Conservation (phyloP, 2,113 vertebrate genomes). For the Oceanites oceanicus region DNA sequence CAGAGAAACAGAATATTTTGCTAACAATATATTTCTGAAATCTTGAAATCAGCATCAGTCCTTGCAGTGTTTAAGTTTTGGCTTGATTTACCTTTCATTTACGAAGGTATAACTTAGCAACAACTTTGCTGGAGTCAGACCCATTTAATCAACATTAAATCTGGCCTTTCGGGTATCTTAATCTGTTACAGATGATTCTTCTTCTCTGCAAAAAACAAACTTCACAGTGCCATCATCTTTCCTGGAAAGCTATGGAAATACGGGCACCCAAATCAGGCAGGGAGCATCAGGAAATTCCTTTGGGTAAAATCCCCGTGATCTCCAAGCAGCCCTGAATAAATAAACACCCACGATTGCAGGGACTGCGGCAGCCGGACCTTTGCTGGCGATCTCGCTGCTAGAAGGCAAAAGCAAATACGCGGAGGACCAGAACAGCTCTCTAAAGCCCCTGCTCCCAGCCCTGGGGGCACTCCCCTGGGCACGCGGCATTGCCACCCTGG, state of each 20-base stretch:
- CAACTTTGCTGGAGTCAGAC: neutral
- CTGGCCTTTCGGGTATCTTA: neutral
- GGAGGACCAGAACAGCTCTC: neutral
- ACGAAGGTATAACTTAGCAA: neutral
- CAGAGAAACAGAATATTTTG: neutral
- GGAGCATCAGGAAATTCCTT: neutral
- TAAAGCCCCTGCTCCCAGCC: neutral
- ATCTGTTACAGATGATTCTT: neutral
- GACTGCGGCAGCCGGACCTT: neutral
- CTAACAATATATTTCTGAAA: neutral
- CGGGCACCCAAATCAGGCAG: neutral
- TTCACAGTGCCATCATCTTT: neutral
- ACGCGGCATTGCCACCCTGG: fast-evolving
- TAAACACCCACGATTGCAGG: fast-evolving
- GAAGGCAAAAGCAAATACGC: neutral
- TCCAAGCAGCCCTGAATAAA: neutral
- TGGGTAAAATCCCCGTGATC: neutral
- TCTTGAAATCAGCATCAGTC: neutral
- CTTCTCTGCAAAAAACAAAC: neutral
- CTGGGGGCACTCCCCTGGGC: neutral
- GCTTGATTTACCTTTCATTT: neutral
- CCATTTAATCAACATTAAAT: neutral
- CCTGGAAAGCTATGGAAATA: neutral
- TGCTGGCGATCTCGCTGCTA: fast-evolving
- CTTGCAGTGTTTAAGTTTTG: neutral